Conservation (phyloP, 1,140 invertebrate species). For the Eriosoma lanigerum region DNA sequence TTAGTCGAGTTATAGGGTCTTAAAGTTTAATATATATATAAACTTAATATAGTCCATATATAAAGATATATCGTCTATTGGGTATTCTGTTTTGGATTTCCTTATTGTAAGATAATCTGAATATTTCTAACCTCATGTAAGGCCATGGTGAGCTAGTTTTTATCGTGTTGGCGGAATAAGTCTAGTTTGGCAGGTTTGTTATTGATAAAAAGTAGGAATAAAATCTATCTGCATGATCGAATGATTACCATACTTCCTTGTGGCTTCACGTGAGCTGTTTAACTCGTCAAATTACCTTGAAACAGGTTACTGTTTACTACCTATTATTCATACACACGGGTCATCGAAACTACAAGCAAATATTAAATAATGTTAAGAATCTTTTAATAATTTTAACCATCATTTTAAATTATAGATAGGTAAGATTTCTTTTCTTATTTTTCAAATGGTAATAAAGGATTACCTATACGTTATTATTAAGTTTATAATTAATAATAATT, state of each 20-base stretch:
- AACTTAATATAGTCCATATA: too few species aligned
- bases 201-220: conserved; percentile 17
- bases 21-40: too few species aligned
- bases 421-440: too few species aligned
- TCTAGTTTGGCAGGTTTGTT: conserved; percentile 42
- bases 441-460: too few species aligned
- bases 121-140: background rate
- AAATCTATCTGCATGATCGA: conserved; percentile 4
- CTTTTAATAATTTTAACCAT: background rate
- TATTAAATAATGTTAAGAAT: background rate
- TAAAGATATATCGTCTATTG: too few species aligned
- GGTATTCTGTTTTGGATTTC: background rate
- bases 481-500: too few species aligned
- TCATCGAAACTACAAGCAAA: conserved; percentile 28
- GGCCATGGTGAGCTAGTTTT: conserved; percentile 42
- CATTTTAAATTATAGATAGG: too few species aligned
- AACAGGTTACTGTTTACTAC: conserved; percentile 20
- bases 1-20: too few species aligned
- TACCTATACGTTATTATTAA: too few species aligned
- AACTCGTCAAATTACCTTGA: conserved; percentile 40
- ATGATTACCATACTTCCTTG: conserved; percentile 35
- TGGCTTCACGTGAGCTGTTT: background rate
- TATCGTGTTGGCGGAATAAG: background rate
- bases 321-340: background rate
- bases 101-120: background rate